These are phyloP conservation scores for Smutsia temminckii DNA, from an alignment of 2,797 vertebrate species.

Conservation along the genomic window DNA sequence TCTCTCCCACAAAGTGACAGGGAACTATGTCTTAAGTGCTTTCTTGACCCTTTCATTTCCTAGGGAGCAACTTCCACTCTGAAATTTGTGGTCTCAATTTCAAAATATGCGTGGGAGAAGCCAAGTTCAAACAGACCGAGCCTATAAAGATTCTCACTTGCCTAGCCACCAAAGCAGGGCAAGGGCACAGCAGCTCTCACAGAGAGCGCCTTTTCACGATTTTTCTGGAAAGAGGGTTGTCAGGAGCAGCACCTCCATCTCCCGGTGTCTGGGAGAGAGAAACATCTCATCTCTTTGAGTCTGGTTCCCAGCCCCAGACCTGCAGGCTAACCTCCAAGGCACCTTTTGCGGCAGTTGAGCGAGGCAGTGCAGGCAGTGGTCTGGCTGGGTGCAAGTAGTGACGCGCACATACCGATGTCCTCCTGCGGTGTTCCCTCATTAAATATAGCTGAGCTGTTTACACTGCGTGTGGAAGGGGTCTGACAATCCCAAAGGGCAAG, in stretches of 20 bases:
- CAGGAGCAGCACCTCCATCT: background rate
- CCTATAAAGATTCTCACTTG: background rate
- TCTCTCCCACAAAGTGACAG: background rate
- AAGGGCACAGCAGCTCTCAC: background rate
- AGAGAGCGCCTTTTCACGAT: background rate
- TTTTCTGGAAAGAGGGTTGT: background rate
- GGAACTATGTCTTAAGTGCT: conserved; percentile 21
- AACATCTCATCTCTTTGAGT: background rate
- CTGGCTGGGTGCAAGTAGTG: background rate
- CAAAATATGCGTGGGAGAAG: background rate
- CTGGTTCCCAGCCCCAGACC: background rate
- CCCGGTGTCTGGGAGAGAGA: background rate
- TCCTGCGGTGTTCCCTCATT: background rate
- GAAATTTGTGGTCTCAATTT: conserved; percentile 45
- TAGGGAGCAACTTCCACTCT: conserved; percentile 47
- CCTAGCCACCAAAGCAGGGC: background rate
- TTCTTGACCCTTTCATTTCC: conserved; percentile 57
- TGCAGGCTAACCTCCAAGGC: background rate
- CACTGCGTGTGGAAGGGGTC: background rate
- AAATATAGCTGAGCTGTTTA: background rate
- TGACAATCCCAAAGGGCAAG: background rate
- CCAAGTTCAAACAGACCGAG: conserved; percentile 38
- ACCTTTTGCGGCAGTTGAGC: background rate
- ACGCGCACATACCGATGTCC: fast-evolving
- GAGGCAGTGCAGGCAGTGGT: background rate